These are phyloP conservation scores for Thera britannica DNA, from an alignment of 2,888 invertebrate genomes.

Conservation along the genomic window DNA sequence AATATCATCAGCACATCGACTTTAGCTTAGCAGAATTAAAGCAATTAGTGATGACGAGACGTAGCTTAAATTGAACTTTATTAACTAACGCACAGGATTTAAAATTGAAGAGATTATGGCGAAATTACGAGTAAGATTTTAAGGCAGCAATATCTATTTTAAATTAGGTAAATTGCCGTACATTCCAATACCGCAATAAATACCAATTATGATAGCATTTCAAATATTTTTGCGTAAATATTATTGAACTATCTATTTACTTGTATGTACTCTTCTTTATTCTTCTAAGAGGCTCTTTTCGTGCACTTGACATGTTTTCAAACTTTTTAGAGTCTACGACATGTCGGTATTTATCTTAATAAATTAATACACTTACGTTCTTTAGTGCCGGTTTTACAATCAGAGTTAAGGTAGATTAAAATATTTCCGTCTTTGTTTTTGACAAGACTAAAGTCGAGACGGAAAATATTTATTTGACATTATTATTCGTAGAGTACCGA, in stretches of 20 bases:
- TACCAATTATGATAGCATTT: neutral
- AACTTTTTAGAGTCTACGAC: too few species aligned
- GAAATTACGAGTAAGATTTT: neutral
- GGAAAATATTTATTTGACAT: too few species aligned
- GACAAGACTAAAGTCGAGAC: too few species aligned
- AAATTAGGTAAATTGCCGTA: neutral
- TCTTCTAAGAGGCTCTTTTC: too few species aligned
- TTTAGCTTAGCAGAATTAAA: slow-evolving; percentile 36
- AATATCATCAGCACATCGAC: slow-evolving; percentile 30
- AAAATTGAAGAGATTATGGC: slow-evolving; percentile 2
- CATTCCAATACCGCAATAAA: neutral
- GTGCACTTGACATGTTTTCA: too few species aligned
- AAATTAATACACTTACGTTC: too few species aligned
- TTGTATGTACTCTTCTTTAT: too few species aligned
- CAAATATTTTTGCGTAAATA: neutral
- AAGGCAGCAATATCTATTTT: neutral
- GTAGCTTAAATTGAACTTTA: slow-evolving; percentile 22
- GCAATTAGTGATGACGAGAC: slow-evolving; percentile 19
- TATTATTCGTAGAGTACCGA: neutral
- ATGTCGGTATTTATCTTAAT: too few species aligned
- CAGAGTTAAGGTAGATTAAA: too few species aligned
- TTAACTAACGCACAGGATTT: slow-evolving; percentile 3
- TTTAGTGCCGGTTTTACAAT: too few species aligned
- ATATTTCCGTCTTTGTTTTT: too few species aligned
- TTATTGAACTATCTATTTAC: too few species aligned